Conservation (phyloP, 2,888 invertebrate genomes). For the Eupithecia subumbrata region DNA sequence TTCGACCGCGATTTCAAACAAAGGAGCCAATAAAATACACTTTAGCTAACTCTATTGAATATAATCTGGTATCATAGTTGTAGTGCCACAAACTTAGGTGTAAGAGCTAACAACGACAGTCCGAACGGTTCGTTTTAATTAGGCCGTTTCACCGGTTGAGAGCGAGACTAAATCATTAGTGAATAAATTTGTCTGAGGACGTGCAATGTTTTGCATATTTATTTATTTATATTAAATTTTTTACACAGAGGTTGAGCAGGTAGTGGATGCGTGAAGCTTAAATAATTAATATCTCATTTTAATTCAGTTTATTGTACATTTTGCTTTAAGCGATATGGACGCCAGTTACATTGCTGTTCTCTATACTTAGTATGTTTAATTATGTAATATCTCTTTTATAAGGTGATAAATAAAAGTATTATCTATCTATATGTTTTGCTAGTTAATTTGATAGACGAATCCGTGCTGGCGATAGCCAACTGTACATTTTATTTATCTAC, state of each 20-base stretch:
- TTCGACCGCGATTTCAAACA: slow-evolving; percentile 29
- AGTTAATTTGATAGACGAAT: no score
- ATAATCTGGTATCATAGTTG: slow-evolving; percentile 35
- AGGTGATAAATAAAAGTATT: no score
- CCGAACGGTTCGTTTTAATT: not conserved
- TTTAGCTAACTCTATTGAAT: slow-evolving; percentile 31
- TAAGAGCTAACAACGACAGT: not conserved
- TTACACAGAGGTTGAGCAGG: not conserved
- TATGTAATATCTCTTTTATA: no score
- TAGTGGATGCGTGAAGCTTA: not conserved
- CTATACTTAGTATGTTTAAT: no score
- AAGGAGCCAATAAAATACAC: slow-evolving; percentile 28
- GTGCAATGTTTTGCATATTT: not conserved
- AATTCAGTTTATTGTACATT: no score
- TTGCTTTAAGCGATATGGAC: no score
- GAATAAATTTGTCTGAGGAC: not conserved
- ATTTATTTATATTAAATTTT: not conserved
- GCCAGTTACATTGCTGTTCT: no score
- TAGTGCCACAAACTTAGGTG: not conserved
- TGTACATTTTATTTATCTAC: no score
- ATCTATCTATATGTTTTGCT: no score
- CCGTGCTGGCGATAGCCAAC: no score
- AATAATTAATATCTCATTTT: no score
- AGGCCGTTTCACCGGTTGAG: not conserved
- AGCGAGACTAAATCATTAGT: not conserved